Evolutionary conservation across 2,797 vertebrate genomes (phyloP).

Genomic region (Tenualosa ilisha): DNA sequence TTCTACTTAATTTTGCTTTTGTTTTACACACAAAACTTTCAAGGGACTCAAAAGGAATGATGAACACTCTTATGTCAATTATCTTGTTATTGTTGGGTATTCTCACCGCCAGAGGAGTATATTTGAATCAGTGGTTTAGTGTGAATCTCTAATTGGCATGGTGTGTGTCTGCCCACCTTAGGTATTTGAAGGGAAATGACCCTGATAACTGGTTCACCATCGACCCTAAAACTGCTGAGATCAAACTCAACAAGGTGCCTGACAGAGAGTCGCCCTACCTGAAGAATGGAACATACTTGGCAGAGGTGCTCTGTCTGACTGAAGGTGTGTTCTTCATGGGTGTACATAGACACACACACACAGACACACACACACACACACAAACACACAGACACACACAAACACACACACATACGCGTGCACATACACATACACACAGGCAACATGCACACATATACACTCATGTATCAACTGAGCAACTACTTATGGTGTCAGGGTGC

Average conservation of each 20-base stretch:
- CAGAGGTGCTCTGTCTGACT: slow-evolving; percentile 75
- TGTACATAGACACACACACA: neutral
- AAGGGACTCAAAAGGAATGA: no score
- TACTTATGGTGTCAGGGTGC: neutral
- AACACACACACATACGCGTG: neutral
- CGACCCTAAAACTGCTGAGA: slow-evolving; percentile 77
- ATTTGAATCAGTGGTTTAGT: neutral
- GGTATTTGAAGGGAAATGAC: slow-evolving; percentile 79
- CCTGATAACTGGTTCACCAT: slow-evolving; percentile 79
- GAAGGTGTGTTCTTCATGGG: slow-evolving; percentile 65
- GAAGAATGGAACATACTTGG: slow-evolving; percentile 80
- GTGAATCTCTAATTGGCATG: neutral
- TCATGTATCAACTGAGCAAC: neutral
- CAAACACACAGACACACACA: neutral
- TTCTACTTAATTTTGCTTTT: no score
- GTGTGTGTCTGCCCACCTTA: slow-evolving; percentile 52
- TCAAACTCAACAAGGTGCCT: slow-evolving; percentile 74
- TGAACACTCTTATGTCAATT: neutral
- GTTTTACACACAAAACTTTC: no score
- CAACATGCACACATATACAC: neutral
- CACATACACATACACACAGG: neutral
- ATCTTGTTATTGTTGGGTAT: neutral
- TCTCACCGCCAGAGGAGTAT: neutral
- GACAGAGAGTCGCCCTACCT: slow-evolving; percentile 81
- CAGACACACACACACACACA: neutral